Conservation (phyloP, 2,888 invertebrate genomes). For the Dicyrtoma fusca region DNA sequence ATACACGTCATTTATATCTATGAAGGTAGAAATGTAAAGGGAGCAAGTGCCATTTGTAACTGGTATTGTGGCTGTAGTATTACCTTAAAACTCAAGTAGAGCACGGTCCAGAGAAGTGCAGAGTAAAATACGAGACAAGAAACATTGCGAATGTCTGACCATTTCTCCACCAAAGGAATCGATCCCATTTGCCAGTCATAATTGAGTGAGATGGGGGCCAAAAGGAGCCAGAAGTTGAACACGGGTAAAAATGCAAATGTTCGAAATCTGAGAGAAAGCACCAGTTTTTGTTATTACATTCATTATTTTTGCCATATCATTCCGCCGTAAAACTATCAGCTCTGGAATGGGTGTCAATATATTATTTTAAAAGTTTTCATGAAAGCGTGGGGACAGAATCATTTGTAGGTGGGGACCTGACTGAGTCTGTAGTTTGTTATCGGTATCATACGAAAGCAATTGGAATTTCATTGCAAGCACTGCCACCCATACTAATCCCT, state of each 20-base stretch:
- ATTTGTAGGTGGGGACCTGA: background rate
- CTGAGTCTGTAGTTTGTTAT: too few species aligned
- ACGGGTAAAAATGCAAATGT: conserved; percentile 81
- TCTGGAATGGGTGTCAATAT: too few species aligned
- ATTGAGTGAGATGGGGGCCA: conserved; percentile 76
- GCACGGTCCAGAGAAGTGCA: conserved; percentile 43
- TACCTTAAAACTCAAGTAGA: conserved; percentile 51
- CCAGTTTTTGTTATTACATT: too few species aligned
- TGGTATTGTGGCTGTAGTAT: conserved; percentile 5
- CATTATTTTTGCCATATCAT: too few species aligned
- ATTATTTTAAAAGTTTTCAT: too few species aligned
- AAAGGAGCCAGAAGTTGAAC: conserved; percentile 81
- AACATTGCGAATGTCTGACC: conserved; percentile 52
- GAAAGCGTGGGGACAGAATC: background rate
- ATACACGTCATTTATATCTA: background rate
- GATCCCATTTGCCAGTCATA: conserved; percentile 93
- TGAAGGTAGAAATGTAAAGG: background rate
- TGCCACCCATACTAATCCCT: too few species aligned
- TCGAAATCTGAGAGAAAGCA: conserved; percentile 67
- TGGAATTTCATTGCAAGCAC: too few species aligned
- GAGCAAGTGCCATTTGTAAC: background rate
- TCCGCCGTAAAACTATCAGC: too few species aligned
- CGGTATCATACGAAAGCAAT: too few species aligned
- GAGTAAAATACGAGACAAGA: conserved; percentile 48
- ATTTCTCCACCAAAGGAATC: conserved; percentile 69